These are phyloP conservation scores for Poecilus cupreus DNA, from an alignment of 2,888 invertebrate genomes.

Conservation along the genomic window DNA sequence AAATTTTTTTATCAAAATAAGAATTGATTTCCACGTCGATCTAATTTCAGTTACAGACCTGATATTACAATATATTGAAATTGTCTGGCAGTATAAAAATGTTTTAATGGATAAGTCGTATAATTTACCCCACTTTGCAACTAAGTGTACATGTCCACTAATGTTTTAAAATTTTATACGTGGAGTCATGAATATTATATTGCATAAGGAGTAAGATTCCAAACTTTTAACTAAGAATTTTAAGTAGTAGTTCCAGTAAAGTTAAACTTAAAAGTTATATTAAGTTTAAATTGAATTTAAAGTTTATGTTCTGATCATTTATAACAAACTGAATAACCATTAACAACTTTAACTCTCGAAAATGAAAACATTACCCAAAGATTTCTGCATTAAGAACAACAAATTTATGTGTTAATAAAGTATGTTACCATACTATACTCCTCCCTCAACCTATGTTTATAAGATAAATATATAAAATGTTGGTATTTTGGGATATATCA, in stretches of 20 bases:
- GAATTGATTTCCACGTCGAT: no score
- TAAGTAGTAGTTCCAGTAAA: slow-evolving; percentile 27
- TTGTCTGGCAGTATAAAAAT: no score
- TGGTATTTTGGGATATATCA: neutral
- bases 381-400: neutral
- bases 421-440: no score
- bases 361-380: neutral
- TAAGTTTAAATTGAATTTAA: slow-evolving; percentile 49
- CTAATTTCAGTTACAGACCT: no score
- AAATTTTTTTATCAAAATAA: no score
- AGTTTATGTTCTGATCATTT: slow-evolving; percentile 37
- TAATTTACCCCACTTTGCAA: no score
- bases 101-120: no score
- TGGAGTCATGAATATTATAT: neutral
- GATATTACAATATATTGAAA: no score
- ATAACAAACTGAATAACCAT: slow-evolving; percentile 17
- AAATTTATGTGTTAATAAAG: no score
- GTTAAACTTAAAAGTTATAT: slow-evolving; percentile 43
- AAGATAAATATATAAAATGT: no score
- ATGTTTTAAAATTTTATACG: neutral
- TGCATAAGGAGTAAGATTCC: neutral
- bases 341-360: slow-evolving; percentile 13
- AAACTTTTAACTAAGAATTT: slow-evolving; percentile 10
- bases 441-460: no score
- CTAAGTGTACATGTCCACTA: no score